These are phyloP conservation scores for Beroe forskalii DNA, from an alignment of 37 sponge, comb jelly and placozoan species.

Conservation along the genomic window DNA sequence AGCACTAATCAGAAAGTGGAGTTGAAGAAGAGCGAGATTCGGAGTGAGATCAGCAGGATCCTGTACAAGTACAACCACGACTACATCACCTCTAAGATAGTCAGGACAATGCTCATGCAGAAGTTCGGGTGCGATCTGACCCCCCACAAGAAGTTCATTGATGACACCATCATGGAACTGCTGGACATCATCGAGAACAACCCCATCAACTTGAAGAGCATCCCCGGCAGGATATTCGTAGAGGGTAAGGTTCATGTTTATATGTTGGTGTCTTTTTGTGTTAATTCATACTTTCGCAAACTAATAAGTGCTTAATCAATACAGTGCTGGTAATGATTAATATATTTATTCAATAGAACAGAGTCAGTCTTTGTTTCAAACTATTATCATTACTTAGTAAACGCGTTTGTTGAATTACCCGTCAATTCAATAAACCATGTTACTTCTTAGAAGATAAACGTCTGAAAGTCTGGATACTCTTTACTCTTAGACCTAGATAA, in stretches of 20 bases:
- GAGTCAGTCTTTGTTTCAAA: too few relatives aligned
- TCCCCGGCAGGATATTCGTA: conserved; percentile 5
- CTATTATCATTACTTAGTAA: too few relatives aligned
- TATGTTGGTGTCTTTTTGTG: too few relatives aligned
- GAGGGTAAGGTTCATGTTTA: conserved; percentile 11
- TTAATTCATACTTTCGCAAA: too few relatives aligned
- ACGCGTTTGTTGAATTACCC: too few relatives aligned
- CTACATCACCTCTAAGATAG: conserved; percentile 51
- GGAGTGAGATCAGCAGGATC: conserved; percentile 27
- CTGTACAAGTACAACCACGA: conserved; percentile 43
- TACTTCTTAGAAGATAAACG: too few relatives aligned
- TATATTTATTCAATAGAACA: not conserved
- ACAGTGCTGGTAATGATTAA: not conserved
- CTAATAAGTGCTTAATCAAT: too few relatives aligned
- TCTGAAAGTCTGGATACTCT: too few relatives aligned
- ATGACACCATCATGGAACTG: conserved; percentile 40
- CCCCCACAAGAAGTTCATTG: conserved; percentile 52
- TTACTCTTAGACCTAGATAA: too few relatives aligned
- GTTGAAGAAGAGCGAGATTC: conserved; percentile 4
- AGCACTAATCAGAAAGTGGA: conserved; percentile 1
- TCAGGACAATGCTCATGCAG: conserved; percentile 49
- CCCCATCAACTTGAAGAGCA: conserved; percentile 46
- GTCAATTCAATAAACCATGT: too few relatives aligned
- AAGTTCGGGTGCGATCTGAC: conserved; percentile 62
- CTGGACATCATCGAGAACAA: conserved; percentile 38